Conservation (phyloP, 2,797 vertebrate genomes). For the Girardinus metallicus region DNA sequence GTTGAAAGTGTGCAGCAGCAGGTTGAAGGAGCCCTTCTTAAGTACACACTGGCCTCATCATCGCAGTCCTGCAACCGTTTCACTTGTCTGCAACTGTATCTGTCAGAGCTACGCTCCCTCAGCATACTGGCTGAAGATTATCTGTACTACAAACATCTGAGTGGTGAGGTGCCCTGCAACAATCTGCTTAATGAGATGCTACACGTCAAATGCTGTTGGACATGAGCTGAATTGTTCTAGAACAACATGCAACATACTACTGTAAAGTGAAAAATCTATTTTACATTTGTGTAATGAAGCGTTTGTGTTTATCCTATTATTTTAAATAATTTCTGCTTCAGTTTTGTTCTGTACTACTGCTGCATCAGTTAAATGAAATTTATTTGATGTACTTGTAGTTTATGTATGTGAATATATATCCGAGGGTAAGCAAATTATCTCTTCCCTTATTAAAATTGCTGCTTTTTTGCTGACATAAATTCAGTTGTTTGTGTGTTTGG, state of each 20-base stretch:
- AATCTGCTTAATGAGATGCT: constrained; percentile 96
- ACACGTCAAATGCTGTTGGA: constrained; percentile 86
- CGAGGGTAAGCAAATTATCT: not conserved
- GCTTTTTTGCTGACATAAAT: not conserved
- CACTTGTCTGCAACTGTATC: constrained; percentile 86
- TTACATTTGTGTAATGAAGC: not conserved
- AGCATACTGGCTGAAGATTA: constrained; percentile 91
- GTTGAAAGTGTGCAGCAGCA: constrained; percentile 90
- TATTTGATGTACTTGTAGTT: not conserved
- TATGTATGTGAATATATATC: not conserved
- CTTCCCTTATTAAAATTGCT: not conserved
- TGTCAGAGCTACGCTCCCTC: constrained; percentile 87
- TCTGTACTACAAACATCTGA: constrained; percentile 90
- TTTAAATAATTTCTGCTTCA: not conserved
- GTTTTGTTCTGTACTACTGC: not conserved
- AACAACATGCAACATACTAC: not conserved
- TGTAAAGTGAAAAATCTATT: not conserved
- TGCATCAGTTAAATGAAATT: not conserved
- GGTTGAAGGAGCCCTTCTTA: constrained; percentile 86
- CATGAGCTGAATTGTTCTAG: constrained; percentile 19
- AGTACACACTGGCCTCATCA: constrained; percentile 87
- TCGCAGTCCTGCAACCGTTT: constrained; percentile 86
- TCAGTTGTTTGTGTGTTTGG: not conserved
- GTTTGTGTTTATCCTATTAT: not conserved
- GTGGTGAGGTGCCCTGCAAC: constrained; percentile 90